Conservation (phyloP, 2,113 vertebrate species). For the Lycaon pictus region DNA sequence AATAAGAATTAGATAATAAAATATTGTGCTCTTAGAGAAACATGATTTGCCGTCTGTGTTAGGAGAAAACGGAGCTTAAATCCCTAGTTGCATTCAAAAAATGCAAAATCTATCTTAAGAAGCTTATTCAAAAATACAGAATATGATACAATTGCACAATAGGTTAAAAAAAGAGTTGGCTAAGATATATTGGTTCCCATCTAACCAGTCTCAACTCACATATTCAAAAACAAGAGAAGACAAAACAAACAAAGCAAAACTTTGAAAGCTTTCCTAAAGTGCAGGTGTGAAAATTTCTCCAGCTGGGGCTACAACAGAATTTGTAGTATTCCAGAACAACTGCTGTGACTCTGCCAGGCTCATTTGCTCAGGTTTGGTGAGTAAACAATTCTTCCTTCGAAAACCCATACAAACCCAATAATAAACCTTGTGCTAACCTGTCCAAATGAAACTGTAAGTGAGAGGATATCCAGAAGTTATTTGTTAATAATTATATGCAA, state of each 20-base stretch:
- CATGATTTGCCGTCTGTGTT: conserved; percentile 36
- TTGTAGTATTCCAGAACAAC: conserved; percentile 54
- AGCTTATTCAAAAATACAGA: conserved; percentile 14
- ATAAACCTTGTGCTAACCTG: not conserved
- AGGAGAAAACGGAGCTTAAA: conserved; percentile 50
- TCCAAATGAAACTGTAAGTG: conserved; percentile 20
- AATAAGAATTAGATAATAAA: conserved; percentile 63
- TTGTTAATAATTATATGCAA: not conserved
- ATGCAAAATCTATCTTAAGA: conserved; percentile 47
- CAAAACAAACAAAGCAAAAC: conserved; percentile 47
- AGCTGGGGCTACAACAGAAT: conserved; percentile 69
- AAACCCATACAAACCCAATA: not conserved
- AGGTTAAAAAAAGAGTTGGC: conserved; percentile 57
- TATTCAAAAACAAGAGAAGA: conserved; percentile 30
- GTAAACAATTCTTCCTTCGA: conserved; percentile 64
- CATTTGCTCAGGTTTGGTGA: conserved; percentile 27
- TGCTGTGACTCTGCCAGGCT: conserved; percentile 40
- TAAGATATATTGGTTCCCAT: conserved; percentile 65
- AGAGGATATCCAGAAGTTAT: not conserved
- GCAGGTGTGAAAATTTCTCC: conserved; percentile 76
- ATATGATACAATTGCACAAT: not conserved
- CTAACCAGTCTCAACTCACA: conserved; percentile 62
- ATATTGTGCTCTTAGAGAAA: not conserved
- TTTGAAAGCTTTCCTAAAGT: conserved; percentile 80
- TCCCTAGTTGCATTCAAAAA: not conserved